Conservation (phyloP, 2,888 invertebrate species). For the Tethea ocularis region DNA sequence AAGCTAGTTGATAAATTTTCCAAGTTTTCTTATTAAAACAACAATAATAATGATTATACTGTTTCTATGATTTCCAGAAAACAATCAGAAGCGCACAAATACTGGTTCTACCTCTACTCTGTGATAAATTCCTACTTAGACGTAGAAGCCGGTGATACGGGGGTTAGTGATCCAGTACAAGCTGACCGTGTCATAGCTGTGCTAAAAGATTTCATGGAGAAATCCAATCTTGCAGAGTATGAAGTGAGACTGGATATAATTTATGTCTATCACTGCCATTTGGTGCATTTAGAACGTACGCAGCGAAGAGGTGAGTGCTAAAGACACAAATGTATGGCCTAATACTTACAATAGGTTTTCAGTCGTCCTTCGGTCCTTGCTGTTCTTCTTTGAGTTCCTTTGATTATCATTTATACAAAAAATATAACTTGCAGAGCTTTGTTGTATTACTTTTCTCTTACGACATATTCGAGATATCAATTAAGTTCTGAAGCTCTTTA, state of each 20-base stretch:
- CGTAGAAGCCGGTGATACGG: conserved; percentile 40
- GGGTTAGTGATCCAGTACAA: conserved; percentile 29
- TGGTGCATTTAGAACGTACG: conserved; percentile 82
- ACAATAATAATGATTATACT: too few species aligned
- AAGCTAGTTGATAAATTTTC: too few species aligned
- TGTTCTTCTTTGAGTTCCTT: too few species aligned
- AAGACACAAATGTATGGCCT: too few species aligned
- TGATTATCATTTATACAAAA: too few species aligned
- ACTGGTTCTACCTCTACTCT: conserved; percentile 95
- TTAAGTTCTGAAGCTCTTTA: too few species aligned
- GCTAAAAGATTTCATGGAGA: conserved; percentile 92
- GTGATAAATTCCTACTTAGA: conserved; percentile 86
- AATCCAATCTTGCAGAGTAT: conserved; percentile 93
- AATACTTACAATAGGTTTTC: background rate
- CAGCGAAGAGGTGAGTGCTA: conserved; percentile 67
- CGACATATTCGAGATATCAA: too few species aligned
- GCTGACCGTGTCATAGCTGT: conserved; percentile 73
- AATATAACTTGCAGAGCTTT: too few species aligned
- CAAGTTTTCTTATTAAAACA: too few species aligned
- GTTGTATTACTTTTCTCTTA: too few species aligned
- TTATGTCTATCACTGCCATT: conserved; percentile 91
- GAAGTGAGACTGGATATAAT: conserved; percentile 90
- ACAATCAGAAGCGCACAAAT: conserved; percentile 88
- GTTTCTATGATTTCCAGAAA: conserved; percentile 68
- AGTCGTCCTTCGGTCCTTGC: background rate